These are phyloP conservation scores for Poeciliopsis gracilis DNA, from an alignment of 2,797 vertebrate genomes.

Conservation along the genomic window DNA sequence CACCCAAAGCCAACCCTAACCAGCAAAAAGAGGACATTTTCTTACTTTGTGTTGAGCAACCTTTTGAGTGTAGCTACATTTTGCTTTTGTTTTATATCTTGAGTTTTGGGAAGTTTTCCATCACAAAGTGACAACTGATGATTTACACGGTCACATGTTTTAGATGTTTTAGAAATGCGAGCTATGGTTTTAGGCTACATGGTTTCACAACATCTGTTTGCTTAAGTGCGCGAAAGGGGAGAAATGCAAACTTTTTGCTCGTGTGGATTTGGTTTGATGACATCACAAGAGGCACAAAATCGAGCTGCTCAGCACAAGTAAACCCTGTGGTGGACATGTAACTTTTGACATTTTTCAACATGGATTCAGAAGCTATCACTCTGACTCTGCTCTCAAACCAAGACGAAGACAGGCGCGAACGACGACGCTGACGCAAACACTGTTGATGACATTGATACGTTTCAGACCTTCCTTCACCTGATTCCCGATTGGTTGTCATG, in stretches of 20 bases:
- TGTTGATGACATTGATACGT: neutral
- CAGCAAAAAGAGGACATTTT: neutral
- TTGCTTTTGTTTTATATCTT: neutral
- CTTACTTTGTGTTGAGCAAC: neutral
- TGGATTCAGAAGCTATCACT: neutral
- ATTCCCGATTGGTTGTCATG: neutral
- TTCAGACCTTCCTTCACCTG: neutral
- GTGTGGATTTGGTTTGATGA: neutral
- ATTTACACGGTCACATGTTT: neutral
- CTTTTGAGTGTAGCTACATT: neutral
- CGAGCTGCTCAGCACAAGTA: neutral
- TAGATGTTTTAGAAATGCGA: slow-evolving; percentile 18
- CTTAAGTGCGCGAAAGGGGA: neutral
- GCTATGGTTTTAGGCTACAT: neutral
- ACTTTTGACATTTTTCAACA: neutral
- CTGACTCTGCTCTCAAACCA: neutral
- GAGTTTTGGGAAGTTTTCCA: neutral
- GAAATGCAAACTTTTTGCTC: neutral
- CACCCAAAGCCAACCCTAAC: slow-evolving; percentile 49
- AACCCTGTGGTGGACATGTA: neutral
- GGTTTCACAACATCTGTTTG: neutral
- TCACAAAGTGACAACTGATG: neutral
- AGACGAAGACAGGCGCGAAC: neutral
- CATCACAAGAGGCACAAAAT: neutral
- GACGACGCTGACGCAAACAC: neutral